Evolutionary conservation across 2,797 vertebrate species (phyloP).

Genomic region (Poecilia picta): DNA sequence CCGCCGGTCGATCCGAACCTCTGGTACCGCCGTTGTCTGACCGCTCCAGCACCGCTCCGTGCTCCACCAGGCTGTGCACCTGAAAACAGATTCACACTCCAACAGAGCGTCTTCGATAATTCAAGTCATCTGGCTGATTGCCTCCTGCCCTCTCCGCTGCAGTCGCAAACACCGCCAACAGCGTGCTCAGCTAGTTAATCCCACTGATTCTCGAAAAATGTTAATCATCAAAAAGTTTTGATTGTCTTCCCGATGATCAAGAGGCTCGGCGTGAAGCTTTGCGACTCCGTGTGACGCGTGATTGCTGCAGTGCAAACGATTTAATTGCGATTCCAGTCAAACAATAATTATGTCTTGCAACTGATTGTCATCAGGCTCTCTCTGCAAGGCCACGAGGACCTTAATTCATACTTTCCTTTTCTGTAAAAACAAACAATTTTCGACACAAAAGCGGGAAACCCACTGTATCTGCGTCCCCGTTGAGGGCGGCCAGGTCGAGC

Average conservation of each 20-base stretch:
- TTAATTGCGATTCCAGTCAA: constrained; percentile 35
- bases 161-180: constrained; percentile 1
- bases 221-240: constrained; percentile 35
- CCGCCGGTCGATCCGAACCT: constrained; percentile 87
- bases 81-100: constrained; percentile 52
- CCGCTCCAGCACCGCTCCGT: constrained; percentile 91
- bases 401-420: background rate
- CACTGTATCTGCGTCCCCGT: constrained; percentile 94
- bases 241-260: constrained; percentile 47
- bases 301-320: constrained; percentile 26
- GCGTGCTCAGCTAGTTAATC: background rate
- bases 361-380: constrained; percentile 7
- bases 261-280: constrained; percentile 11
- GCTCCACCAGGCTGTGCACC: constrained; percentile 95
- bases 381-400: background rate
- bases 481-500: constrained; percentile 93
- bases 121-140: constrained; percentile 23
- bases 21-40: constrained; percentile 90
- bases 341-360: constrained; percentile 17
- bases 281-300: constrained; percentile 30
- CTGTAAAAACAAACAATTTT: background rate
- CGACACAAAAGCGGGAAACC: constrained; percentile 60
- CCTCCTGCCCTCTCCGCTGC: background rate
- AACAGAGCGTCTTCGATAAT: background rate
- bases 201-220: constrained; percentile 9